Percentiles rank a stretch among this genome's conserved stretches.
phyloP scores from a whole-genome alignment of 1,140 invertebrate species.

The Drosophila carrolli region DNA sequence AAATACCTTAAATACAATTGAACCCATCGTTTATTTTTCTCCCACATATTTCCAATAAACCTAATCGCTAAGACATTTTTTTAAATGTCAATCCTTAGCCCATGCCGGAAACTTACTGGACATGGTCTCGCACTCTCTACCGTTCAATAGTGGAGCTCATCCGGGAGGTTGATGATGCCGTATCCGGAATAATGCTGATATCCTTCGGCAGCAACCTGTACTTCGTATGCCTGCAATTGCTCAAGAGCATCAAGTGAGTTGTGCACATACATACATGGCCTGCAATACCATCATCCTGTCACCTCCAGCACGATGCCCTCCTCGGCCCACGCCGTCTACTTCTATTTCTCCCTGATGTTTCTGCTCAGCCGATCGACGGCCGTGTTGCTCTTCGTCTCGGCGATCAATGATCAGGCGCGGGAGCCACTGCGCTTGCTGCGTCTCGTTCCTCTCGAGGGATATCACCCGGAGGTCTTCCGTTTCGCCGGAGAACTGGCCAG shows the following conservation, averaged over 20 bases:
- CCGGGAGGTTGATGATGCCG: slow-evolving; percentile 62
- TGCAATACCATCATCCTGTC: background rate
- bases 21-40: too few species aligned
- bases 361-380: slow-evolving; percentile 85
- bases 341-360: slow-evolving; percentile 88
- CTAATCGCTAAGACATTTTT: too few species aligned
- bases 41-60: too few species aligned
- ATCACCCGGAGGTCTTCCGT: slow-evolving; percentile 86
- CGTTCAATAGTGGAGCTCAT: slow-evolving; percentile 70
- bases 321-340: slow-evolving; percentile 85
- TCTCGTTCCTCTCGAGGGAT: slow-evolving; percentile 86
- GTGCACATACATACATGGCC: too few species aligned
- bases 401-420: slow-evolving; percentile 87
- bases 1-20: too few species aligned
- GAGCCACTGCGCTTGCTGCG: slow-evolving; percentile 86
- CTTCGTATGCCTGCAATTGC: slow-evolving; percentile 77
- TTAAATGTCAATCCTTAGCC: background rate
- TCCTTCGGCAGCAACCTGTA: slow-evolving; percentile 82
- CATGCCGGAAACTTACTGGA: slow-evolving; percentile 71
- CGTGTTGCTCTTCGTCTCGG: slow-evolving; percentile 87
- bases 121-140: slow-evolving; percentile 55
- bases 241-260: slow-evolving; percentile 78
- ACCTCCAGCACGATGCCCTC: slow-evolving; percentile 71
- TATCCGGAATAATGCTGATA: slow-evolving; percentile 72
- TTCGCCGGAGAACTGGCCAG: slow-evolving; percentile 86